phyloP scores from a whole-genome alignment of 1,140 invertebrate species.

The Phenacoccus solenopsis region DNA sequence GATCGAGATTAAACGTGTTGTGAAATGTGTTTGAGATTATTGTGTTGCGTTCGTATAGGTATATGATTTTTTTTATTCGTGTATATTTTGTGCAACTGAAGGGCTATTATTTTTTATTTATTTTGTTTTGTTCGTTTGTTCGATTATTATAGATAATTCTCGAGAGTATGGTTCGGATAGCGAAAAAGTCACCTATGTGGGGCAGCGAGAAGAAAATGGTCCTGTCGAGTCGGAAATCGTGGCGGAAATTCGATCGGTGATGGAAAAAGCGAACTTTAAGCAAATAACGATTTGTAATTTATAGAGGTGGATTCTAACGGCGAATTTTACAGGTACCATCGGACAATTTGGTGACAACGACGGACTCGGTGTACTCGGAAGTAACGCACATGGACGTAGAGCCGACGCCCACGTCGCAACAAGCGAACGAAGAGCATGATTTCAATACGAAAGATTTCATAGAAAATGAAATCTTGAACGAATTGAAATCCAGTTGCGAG shows the following conservation, averaged over 20 bases:
- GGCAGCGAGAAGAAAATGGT: not conserved
- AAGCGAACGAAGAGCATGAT: not conserved
- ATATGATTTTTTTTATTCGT: not conserved
- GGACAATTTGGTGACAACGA: not conserved
- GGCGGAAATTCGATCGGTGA: not conserved
- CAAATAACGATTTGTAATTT: not conserved
- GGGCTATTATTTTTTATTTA: too few relatives aligned
- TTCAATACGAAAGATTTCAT: conserved; percentile 6
- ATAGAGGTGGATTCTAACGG: too few relatives aligned
- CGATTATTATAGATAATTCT: too few relatives aligned
- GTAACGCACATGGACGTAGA: not conserved
- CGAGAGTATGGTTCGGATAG: too few relatives aligned
- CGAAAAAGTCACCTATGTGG: too few relatives aligned
- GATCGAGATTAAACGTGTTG: too few relatives aligned
- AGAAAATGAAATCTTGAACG: not conserved
- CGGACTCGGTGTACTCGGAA: not conserved
- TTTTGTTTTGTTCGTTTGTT: too few relatives aligned
- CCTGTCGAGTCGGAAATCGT: not conserved
- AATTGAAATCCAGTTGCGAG: conserved; percentile 6
- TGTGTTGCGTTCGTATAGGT: not conserved
- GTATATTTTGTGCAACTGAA: too few relatives aligned
- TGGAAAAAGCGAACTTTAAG: not conserved
- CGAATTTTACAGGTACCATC: not conserved
- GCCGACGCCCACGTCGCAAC: not conserved
- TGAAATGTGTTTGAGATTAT: not conserved